Conservation (phyloP, 2,888 invertebrate species). For the Craniophora ligustri region DNA sequence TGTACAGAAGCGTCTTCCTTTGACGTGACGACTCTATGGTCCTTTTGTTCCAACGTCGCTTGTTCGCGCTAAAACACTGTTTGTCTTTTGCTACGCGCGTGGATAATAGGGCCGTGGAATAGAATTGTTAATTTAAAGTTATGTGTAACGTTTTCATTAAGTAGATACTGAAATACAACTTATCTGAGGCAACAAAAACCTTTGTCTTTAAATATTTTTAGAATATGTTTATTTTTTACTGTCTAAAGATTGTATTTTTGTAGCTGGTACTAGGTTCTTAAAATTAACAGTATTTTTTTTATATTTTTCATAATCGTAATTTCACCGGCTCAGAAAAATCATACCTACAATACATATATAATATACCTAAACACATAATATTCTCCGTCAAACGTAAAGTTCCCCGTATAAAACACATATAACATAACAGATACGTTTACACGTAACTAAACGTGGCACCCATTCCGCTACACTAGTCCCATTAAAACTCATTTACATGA, state of each 20-base stretch:
- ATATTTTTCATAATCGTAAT: too few relatives aligned
- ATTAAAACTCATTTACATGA: constrained; percentile 44
- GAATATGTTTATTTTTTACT: too few relatives aligned
- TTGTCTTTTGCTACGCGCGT: constrained; percentile 51
- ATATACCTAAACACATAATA: too few relatives aligned
- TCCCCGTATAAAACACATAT: background rate
- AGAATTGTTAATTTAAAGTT: constrained; percentile 26
- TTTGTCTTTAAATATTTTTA: too few relatives aligned
- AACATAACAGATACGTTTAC: background rate
- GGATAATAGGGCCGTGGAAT: constrained; percentile 35
- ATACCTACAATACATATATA: too few relatives aligned
- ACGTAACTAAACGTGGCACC: background rate
- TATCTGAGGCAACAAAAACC: too few relatives aligned
- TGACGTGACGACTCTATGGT: constrained; percentile 47
- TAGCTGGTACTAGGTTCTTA: too few relatives aligned
- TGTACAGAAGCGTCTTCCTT: constrained; percentile 42
- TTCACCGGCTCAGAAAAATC: background rate
- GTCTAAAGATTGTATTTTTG: too few relatives aligned
- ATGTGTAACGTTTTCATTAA: constrained; percentile 12
- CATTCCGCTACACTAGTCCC: constrained; percentile 9
- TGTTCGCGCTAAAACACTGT: constrained; percentile 51
- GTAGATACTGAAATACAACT: background rate
- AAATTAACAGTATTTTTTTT: too few relatives aligned
- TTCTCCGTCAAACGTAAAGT: too few relatives aligned
- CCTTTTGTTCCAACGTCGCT: constrained; percentile 47